Base-by-base conservation (phyloP, 2,797 vertebrate species). In the Melanotaenia pygmaea region DNA sequence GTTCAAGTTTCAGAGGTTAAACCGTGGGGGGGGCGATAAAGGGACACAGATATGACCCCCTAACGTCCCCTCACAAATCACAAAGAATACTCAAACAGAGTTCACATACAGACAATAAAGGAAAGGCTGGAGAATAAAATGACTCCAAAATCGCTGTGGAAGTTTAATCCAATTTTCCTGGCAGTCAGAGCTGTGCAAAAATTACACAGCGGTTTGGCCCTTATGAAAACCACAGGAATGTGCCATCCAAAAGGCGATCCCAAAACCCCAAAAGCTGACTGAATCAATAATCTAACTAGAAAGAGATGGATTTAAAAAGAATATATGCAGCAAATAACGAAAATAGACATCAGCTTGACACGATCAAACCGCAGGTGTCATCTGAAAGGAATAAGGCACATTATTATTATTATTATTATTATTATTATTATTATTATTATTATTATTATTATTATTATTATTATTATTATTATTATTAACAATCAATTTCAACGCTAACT, bases 161-260 rank as follows among this genome's bases (percentile, higher is more conserved):
- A 54, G 10, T 89, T 86, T 91, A 92, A 92, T 92, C 89, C 89
- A 85, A 80, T 92, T 87, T 88, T 60, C 86, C 74, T 84, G 85
- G 82, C 85, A 81, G 83, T 54, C 70, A 76, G 54, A 74, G 62
- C 72, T 70, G 74, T 81, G 79, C 83, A 71, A 79, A 88, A 81
- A 84, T 78, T 79, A 80, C 82, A 81, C 76, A 64, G 79, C 70
- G 80, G 74, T 89, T 83, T 90, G 85, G 89, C 76, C 76, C 76
- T 64, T 77, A 73, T 81, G 75, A 88, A 88, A 80, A 76, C 81
- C 70, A 85, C 72, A 75, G 51, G 67, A 65, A 70, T 61, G 16
- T 81, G 77, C 12, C 67, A 70, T 77, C 61, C 56, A 79, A 80
- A 62, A 66, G 58, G 47, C 71, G 66, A 80, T 76, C 65, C 61